Conservation (phyloP, 2,113 vertebrate genomes). For the Aspiorhynchus laticeps region DNA sequence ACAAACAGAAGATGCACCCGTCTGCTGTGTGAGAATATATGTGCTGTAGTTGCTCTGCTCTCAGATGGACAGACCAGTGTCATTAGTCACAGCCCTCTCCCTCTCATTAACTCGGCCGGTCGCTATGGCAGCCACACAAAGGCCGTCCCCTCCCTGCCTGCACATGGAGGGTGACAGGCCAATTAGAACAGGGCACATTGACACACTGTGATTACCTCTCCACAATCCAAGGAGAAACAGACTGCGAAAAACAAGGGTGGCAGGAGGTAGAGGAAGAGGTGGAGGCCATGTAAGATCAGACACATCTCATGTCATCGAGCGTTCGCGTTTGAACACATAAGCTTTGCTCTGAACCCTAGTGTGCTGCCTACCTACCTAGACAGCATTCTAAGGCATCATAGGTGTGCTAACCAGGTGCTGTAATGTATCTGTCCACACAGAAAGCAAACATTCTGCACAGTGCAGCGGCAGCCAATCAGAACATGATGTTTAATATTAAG, state of each 20-base stretch:
- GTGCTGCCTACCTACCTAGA: not conserved
- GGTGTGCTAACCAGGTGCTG: not conserved
- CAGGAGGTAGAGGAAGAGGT: not conserved
- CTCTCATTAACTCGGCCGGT: constrained; percentile 77
- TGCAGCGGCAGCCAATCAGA: no score
- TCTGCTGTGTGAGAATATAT: constrained; percentile 15
- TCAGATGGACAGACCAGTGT: constrained; percentile 75
- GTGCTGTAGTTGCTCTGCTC: constrained; percentile 23
- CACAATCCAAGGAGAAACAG: constrained; percentile 36
- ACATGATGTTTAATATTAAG: no score
- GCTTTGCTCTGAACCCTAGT: not conserved
- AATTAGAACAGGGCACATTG: constrained; percentile 76
- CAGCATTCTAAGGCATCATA: not conserved
- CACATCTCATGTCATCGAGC: not conserved
- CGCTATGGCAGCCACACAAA: constrained; percentile 78
- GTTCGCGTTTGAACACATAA: not conserved
- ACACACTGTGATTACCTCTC: constrained; percentile 76
- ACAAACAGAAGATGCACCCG: not conserved
- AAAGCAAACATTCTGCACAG: no score
- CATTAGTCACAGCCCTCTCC: constrained; percentile 79
- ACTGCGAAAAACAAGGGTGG: not conserved
- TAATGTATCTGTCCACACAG: no score
- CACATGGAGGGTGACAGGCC: constrained; percentile 74
- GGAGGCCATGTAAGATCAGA: constrained; percentile 33
- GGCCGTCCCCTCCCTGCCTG: constrained; percentile 64